Evolutionary conservation across 2,888 invertebrate species (phyloP).

Genomic region (Steromphala cineraria): DNA sequence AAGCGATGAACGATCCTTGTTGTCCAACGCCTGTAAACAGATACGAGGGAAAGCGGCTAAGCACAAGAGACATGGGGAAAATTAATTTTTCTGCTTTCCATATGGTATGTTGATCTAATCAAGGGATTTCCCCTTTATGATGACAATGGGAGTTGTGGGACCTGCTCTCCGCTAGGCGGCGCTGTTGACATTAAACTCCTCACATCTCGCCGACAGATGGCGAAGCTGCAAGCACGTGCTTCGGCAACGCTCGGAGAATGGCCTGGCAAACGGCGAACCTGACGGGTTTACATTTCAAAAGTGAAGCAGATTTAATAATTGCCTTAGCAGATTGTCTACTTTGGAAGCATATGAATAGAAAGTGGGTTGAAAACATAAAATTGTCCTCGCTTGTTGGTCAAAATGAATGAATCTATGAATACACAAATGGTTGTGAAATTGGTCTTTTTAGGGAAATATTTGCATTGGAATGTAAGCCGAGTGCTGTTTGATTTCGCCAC

Average conservation of each 20-base stretch:
- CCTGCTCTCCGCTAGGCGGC: neutral
- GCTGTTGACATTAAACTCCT: neutral
- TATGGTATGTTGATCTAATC: slow-evolving; percentile 18
- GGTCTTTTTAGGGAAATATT: neutral
- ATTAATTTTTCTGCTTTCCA: slow-evolving; percentile 31
- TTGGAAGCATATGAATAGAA: neutral
- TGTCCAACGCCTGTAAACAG: neutral
- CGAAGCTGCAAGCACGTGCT: neutral
- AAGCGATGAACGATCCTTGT: neutral
- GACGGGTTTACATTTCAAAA: neutral
- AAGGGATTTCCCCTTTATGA: neutral
- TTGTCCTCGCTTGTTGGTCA: neutral
- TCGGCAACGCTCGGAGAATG: slow-evolving; percentile 7
- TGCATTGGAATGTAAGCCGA: neutral
- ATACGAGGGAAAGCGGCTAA: neutral
- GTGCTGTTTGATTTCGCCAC: neutral
- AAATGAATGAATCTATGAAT: neutral
- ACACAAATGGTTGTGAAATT: neutral
- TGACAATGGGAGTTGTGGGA: neutral
- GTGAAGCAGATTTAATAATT: neutral
- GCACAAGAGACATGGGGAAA: neutral
- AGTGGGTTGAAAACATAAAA: neutral
- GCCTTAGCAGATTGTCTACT: slow-evolving; percentile 10
- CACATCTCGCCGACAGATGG: neutral
- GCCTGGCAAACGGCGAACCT: neutral